Conservation (phyloP, 2,888 invertebrate species). For the Vanessa cardui region DNA sequence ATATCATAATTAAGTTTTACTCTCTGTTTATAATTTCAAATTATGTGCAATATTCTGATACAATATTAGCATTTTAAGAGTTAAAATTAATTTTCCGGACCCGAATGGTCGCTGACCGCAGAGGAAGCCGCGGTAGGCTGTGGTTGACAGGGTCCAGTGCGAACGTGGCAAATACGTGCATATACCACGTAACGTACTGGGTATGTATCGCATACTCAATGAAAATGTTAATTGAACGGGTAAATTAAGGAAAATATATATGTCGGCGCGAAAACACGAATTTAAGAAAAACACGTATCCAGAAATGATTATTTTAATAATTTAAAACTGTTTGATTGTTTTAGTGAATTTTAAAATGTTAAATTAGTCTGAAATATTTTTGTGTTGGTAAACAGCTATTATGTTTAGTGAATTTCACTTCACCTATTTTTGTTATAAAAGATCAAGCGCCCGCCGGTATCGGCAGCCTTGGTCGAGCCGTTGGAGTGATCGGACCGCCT, state of each 20-base stretch:
- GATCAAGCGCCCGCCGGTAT: too few species aligned
- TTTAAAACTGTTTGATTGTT: too few species aligned
- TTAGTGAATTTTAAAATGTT: too few species aligned
- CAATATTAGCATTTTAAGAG: constrained; percentile 19
- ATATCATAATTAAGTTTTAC: not conserved
- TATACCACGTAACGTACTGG: not conserved
- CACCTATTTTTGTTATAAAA: too few species aligned
- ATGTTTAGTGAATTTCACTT: too few species aligned
- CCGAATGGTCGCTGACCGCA: constrained; percentile 24
- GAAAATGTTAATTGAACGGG: not conserved
- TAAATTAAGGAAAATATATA: not conserved
- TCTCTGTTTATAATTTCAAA: not conserved
- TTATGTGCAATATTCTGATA: constrained; percentile 6
- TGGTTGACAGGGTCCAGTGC: constrained; percentile 17
- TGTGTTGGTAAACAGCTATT: too few species aligned
- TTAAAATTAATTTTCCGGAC: constrained; percentile 20
- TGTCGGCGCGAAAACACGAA: too few species aligned
- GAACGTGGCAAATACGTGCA: not conserved
- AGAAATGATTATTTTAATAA: too few species aligned
- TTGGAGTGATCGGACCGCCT: too few species aligned
- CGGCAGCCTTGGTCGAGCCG: too few species aligned
- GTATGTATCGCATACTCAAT: not conserved
- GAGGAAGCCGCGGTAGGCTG: constrained; percentile 17
- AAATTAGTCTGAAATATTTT: too few species aligned
- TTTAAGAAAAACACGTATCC: too few species aligned